A percentile compares a stretch with the other conserved stretches of the same genome.
These are phyloP conservation scores for Diplodus puntazzo DNA, from an alignment of 2,797 vertebrate species.

Conservation along the genomic window DNA sequence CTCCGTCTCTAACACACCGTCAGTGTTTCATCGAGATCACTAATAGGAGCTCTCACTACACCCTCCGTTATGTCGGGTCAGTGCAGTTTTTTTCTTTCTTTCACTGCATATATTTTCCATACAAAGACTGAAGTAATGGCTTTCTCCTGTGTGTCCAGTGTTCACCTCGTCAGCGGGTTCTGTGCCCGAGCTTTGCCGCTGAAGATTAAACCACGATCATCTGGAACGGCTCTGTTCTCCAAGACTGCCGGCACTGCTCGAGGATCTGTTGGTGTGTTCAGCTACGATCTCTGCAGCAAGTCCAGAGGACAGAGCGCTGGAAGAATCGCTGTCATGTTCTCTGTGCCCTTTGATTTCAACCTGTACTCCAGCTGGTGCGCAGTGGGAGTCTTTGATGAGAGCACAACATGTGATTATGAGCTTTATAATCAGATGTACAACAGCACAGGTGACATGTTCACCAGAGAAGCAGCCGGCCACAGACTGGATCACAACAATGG, in stretches of 20 bases:
- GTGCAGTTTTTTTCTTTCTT: background rate
- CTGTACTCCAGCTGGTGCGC: slow-evolving; percentile 10
- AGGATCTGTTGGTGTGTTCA: slow-evolving; percentile 22
- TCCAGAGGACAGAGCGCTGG: accelerated
- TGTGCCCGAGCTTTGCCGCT: background rate
- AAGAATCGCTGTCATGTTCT: slow-evolving; percentile 25
- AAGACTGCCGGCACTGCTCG: background rate
- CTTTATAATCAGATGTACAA: slow-evolving; percentile 19
- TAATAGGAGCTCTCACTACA: background rate
- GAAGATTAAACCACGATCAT: background rate
- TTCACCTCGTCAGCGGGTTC: background rate
- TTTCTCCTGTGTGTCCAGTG: background rate
- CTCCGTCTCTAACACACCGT: background rate
- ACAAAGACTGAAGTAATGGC: background rate
- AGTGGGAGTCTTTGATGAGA: slow-evolving; percentile 12
- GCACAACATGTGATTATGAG: slow-evolving; percentile 5
- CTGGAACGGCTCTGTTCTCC: background rate
- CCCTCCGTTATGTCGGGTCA: slow-evolving; percentile 3
- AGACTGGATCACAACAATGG: background rate
- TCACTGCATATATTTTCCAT: no score
- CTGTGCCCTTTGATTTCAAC: slow-evolving; percentile 29
- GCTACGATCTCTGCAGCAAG: slow-evolving; percentile 6
- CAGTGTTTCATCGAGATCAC: background rate
- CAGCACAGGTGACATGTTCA: accelerated
- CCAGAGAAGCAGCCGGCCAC: background rate